Evolutionary conservation across 2,113 vertebrate species (phyloP).

Genomic region (Toxostoma redivivum): DNA sequence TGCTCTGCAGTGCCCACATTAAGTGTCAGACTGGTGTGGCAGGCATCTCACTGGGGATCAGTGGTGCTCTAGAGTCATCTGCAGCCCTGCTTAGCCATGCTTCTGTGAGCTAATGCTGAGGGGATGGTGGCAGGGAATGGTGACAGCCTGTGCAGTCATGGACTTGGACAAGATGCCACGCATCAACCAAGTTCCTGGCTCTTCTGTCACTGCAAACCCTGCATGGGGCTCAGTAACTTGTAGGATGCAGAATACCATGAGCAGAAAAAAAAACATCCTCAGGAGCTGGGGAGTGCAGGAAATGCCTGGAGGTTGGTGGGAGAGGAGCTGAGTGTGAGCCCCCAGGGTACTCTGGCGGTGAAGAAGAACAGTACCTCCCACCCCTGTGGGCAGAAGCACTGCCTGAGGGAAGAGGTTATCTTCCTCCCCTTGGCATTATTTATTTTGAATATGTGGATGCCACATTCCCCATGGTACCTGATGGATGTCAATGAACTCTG

Average conservation of each 20-base stretch:
- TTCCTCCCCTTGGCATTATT: rapidly evolving
- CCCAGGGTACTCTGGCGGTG: rapidly evolving
- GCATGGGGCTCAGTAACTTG: rapidly evolving
- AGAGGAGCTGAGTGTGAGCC: not conserved
- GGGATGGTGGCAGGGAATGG: no score
- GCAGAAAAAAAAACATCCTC: not conserved
- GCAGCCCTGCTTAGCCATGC: not conserved
- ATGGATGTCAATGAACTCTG: not conserved
- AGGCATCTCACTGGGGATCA: not conserved
- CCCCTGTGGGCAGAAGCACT: rapidly evolving
- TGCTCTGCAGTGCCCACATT: rapidly evolving
- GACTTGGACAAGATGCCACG: rapidly evolving
- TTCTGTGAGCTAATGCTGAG: not conserved
- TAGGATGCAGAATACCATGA: not conserved
- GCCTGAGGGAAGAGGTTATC: rapidly evolving
- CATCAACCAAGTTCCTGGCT: not conserved
- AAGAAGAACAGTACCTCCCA: not conserved
- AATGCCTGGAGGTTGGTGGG: not conserved
- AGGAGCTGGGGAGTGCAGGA: rapidly evolving
- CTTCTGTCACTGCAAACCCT: rapidly evolving
- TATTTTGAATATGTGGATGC: no score
- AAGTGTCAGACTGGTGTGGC: not conserved
- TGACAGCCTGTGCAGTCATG: rapidly evolving
- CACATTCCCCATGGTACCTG: rapidly evolving
- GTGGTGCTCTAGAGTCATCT: not conserved